Evolutionary conservation across 2,113 vertebrate species (phyloP), one percentile per base, ranked within the genome.

Genomic region (Podarcis cretensis): DNA sequence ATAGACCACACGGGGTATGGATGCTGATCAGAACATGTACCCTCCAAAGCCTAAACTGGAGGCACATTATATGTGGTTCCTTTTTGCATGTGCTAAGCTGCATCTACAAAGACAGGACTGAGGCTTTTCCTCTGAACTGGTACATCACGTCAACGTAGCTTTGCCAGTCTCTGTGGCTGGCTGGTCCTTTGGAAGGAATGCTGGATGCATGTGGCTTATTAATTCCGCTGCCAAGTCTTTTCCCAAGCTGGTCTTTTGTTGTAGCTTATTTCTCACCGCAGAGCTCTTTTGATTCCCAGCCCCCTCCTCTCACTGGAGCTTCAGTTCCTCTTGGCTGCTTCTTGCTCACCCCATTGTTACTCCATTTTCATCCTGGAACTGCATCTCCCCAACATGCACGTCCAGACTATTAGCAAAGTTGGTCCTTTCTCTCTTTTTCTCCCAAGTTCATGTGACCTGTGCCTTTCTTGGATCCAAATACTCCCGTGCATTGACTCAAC

Each of bases 221-320:
- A 27, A 89, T 93, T 12, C 25, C 82, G 76, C 35, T 87, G 80
- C 84, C 87, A 88, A 76, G 92, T 89, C 90, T 92, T 89, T 93
- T 87, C 71, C 86, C 92, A 89, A 68, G 76, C 88, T 43, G 81
- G 54, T 65, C 88, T 87, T 95, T 96, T 93, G 84, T 94, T 93
- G 87, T 5, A 16, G 27, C 57, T 84, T 90, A 20, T 90, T 93
- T 91, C 92, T 91, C 80, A 5, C 91, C 88, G 74, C 88, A 92
- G 93, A 93, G 59, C 82, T 79, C 84, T 92, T 92, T 92, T 91
- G 87, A 30, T 91, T 93, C 89, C 48, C 3, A 92, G 57, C 91
- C 48, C 86, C 54, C 57, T 73, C 89, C 91, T 89, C 59, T 91
- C 68, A 18, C 35, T 69, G 90, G 57, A 77, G 84, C 92, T 92